Conservation (phyloP, 2,113 vertebrate species). For the Saccopteryx leptura region DNA sequence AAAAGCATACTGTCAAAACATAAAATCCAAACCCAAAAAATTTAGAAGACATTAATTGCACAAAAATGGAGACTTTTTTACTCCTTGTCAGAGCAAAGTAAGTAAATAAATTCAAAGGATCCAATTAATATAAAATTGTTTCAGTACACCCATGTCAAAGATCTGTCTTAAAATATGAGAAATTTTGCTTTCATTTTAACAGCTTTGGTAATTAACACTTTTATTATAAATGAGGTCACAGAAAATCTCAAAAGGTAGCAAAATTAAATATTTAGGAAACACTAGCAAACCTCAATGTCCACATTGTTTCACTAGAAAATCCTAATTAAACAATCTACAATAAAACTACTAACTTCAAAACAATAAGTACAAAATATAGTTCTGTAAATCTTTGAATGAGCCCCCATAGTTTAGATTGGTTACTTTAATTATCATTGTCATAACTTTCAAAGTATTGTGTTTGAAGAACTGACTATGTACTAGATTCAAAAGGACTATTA, state of each 20-base stretch:
- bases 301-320: conserved; percentile 2
- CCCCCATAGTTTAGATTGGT: background rate
- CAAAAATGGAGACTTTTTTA: background rate
- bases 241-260: background rate
- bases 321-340: background rate
- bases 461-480: background rate
- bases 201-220: background rate
- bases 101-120: background rate
- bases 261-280: background rate
- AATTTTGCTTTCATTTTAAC: background rate
- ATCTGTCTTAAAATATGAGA: background rate
- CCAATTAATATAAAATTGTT: background rate
- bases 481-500: background rate
- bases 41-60: background rate
- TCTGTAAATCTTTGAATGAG: background rate
- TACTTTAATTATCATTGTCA: background rate
- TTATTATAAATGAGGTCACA: background rate
- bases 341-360: background rate
- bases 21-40: background rate
- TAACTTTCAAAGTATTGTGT: background rate
- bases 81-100: background rate
- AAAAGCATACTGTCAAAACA: background rate
- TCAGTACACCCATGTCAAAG: background rate
- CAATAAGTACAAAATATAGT: background rate
- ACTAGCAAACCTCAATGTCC: background rate